phyloP scores from a whole-genome alignment of 2,113 vertebrate genomes.

The Syrmaticus mikado region DNA sequence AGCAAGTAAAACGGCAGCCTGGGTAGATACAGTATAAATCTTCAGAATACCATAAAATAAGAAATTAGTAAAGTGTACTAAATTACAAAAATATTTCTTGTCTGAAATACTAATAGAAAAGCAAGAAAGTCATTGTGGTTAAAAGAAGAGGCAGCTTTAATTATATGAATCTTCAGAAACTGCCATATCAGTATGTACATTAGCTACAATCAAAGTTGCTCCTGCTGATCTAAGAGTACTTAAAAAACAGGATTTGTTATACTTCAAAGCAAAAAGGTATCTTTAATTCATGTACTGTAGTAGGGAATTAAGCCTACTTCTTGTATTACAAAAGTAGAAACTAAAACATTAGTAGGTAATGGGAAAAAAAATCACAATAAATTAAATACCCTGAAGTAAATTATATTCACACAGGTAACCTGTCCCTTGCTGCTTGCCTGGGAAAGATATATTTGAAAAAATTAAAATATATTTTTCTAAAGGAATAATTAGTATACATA shows the following conservation, averaged over 20 bases:
- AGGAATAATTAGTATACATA: neutral
- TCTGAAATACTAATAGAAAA: slow-evolving; percentile 70
- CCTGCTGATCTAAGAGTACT: slow-evolving; percentile 74
- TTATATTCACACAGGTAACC: neutral
- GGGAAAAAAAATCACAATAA: neutral
- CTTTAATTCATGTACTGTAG: slow-evolving; percentile 70
- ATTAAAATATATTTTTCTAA: neutral
- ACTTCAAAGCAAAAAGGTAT: slow-evolving; percentile 76
- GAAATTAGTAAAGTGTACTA: slow-evolving; percentile 63
- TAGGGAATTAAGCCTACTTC: slow-evolving; percentile 46
- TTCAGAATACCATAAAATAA: slow-evolving; percentile 55
- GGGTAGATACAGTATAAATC: slow-evolving; percentile 23
- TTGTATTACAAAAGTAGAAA: slow-evolving; percentile 54
- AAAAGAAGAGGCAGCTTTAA: slow-evolving; percentile 74
- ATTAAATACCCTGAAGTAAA: slow-evolving; percentile 47
- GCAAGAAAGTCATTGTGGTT: slow-evolving; percentile 64
- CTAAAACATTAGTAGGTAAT: slow-evolving; percentile 27
- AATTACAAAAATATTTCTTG: slow-evolving; percentile 74
- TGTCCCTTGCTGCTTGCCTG: neutral
- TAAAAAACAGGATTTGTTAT: slow-evolving; percentile 74
- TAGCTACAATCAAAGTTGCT: slow-evolving; percentile 74
- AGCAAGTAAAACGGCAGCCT: slow-evolving; percentile 62
- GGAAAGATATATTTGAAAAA: neutral
- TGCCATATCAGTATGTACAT: slow-evolving; percentile 79
- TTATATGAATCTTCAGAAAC: slow-evolving; percentile 76